phyloP scores from a whole-genome alignment of 2,113 vertebrate genomes.

The Ascaphus truei region DNA sequence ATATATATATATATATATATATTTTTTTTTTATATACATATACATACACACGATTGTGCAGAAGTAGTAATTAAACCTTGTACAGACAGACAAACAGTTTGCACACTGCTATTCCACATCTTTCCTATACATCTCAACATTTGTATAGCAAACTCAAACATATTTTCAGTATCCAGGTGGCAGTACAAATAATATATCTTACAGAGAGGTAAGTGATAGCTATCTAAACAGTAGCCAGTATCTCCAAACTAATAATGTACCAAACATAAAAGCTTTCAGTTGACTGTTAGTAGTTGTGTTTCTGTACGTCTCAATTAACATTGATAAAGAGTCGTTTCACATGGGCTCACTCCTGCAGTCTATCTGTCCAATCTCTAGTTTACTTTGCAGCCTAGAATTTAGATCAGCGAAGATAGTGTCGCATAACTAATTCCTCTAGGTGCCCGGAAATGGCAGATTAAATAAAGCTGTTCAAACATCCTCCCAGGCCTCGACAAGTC shows the following conservation, averaged over 20 bases:
- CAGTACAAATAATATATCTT: not conserved
- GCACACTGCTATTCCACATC: too few relatives aligned
- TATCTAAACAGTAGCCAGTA: not conserved
- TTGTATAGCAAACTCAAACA: not conserved
- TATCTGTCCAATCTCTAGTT: conserved; percentile 29
- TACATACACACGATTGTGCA: too few relatives aligned
- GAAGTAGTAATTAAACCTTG: too few relatives aligned
- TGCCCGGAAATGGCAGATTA: conserved; percentile 47
- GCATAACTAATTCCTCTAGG: conserved; percentile 49
- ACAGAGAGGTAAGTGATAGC: not conserved
- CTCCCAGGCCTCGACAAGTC: not conserved
- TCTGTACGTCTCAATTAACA: conserved; percentile 8
- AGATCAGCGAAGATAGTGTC: conserved; percentile 46
- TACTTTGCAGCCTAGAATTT: conserved; percentile 38
- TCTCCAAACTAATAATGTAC: not conserved
- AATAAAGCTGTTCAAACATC: conserved; percentile 48
- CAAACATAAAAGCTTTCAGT: not conserved
- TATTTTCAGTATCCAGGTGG: not conserved
- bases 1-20: too few relatives aligned
- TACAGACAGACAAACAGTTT: too few relatives aligned
- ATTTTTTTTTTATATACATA: too few relatives aligned
- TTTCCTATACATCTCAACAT: not conserved
- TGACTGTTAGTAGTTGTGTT: not conserved
- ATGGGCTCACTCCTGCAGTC: conserved; percentile 33
- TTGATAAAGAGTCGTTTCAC: conserved; percentile 32